phyloP scores from a whole-genome alignment of 2,113 vertebrate genomes.

The Casuarius casuarius region DNA sequence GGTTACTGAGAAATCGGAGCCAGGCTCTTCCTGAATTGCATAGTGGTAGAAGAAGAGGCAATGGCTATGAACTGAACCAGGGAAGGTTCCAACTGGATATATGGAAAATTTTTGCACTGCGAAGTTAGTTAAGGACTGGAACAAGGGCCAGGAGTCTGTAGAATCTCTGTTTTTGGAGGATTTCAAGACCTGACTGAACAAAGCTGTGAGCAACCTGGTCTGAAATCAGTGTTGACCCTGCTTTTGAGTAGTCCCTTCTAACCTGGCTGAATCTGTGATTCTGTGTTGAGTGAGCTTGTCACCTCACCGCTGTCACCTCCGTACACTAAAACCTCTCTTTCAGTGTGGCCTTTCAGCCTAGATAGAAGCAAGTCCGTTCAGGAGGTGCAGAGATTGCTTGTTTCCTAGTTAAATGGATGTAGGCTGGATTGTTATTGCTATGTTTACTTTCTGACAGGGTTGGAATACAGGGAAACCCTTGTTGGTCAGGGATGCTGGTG shows the following conservation, averaged over 20 bases:
- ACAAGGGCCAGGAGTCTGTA: not conserved
- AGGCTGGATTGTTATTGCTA: not conserved
- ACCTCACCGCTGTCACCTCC: not conserved
- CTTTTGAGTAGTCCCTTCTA: not conserved
- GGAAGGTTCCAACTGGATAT: not conserved
- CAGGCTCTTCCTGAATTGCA: not conserved
- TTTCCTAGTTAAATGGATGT: not conserved
- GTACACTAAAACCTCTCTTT: not conserved
- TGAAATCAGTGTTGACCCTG: not conserved
- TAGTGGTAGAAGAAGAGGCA: not conserved
- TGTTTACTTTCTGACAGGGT: not conserved
- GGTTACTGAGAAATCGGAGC: not conserved
- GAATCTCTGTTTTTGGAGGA: not conserved
- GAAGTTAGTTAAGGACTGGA: not conserved
- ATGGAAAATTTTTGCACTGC: not conserved
- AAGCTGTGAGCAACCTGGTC: not conserved
- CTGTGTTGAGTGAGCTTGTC: not conserved
- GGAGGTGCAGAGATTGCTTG: not conserved
- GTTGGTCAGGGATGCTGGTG: not conserved
- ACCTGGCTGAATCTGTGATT: not conserved
- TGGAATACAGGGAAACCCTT: not conserved
- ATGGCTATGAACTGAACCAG: not conserved
- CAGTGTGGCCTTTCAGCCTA: not conserved
- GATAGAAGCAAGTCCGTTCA: not conserved
- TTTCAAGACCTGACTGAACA: not conserved